Evolutionary conservation across 1,140 invertebrate genomes (phyloP).

Genomic region (Uloborus diversus): DNA sequence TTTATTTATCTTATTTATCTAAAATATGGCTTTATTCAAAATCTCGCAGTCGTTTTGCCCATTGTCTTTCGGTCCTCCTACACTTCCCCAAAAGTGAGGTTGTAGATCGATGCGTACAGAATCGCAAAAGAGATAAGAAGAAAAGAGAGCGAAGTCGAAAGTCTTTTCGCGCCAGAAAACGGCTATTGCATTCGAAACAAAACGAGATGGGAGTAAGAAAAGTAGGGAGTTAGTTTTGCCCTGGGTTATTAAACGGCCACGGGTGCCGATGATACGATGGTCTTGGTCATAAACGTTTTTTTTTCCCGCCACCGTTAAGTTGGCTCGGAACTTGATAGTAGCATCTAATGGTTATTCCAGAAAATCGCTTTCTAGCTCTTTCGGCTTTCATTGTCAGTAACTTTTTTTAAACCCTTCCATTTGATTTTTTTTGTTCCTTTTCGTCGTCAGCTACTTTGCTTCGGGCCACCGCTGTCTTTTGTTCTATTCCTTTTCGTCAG

Average conservation of each 20-base stretch:
- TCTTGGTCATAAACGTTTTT: slow-evolving; percentile 44
- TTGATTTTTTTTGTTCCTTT: background rate
- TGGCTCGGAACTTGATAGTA: background rate
- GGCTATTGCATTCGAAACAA: background rate
- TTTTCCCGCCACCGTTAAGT: background rate
- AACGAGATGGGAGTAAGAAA: background rate
- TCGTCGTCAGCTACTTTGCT: no score
- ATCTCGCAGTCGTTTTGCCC: no score
- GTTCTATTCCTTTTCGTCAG: no score
- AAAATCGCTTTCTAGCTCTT: background rate
- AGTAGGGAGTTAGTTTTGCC: slow-evolving; percentile 1
- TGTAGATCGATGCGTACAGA: background rate
- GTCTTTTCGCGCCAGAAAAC: background rate
- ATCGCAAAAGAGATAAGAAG: background rate
- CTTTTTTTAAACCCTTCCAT: background rate
- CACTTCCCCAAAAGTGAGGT: background rate
- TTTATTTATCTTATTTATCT: no score
- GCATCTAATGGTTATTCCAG: background rate
- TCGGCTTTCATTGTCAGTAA: no score
- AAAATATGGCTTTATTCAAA: no score
- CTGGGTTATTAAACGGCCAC: slow-evolving; percentile 29
- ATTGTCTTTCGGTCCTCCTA: background rate
- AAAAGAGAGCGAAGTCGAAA: no score
- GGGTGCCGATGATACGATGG: slow-evolving; percentile 17
- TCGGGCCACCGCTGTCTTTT: no score